These are phyloP conservation scores for Sthenelais limicola DNA, from an alignment of 2,888 invertebrate genomes.

Conservation along the genomic window DNA sequence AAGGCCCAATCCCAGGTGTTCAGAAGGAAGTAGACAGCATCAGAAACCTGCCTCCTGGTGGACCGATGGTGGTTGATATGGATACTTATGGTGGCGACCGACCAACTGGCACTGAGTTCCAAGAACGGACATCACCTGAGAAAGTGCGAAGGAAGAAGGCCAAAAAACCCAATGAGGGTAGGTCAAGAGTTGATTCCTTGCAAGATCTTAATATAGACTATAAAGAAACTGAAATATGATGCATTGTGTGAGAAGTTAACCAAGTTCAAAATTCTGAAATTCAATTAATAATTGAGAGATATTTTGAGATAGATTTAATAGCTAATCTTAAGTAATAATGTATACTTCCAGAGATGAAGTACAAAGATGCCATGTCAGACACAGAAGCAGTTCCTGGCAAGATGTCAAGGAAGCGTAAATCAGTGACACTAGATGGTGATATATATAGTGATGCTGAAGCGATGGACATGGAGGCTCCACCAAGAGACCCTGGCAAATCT, in stretches of 20 bases:
- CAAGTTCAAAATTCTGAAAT: no score
- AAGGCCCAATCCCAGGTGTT: neutral
- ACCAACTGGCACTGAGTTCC: neutral
- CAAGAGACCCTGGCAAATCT: slow-evolving; percentile 43
- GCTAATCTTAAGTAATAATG: neutral
- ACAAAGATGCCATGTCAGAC: slow-evolving; percentile 31
- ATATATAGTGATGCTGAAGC: slow-evolving; percentile 52
- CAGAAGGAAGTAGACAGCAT: no score
- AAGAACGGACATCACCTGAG: neutral
- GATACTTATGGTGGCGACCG: slow-evolving; percentile 4
- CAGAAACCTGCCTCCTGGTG: neutral
- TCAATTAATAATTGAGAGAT: no score
- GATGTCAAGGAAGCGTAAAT: slow-evolving; percentile 11
- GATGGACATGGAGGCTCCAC: slow-evolving; percentile 45
- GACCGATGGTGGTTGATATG: slow-evolving; percentile 17
- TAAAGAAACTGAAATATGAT: neutral
- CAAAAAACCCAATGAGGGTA: slow-evolving; percentile 31
- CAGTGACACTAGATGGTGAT: slow-evolving; percentile 2
- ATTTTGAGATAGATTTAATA: no score
- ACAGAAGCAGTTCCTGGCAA: slow-evolving; percentile 13
- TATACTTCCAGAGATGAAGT: slow-evolving; percentile 9
- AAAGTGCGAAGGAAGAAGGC: slow-evolving; percentile 24
- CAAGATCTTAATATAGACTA: neutral
- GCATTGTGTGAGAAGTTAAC: neutral
- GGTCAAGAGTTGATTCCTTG: no score